Base-by-base conservation (phyloP, 1,140 invertebrate species). In the Sarcophaga bullata region DNA sequence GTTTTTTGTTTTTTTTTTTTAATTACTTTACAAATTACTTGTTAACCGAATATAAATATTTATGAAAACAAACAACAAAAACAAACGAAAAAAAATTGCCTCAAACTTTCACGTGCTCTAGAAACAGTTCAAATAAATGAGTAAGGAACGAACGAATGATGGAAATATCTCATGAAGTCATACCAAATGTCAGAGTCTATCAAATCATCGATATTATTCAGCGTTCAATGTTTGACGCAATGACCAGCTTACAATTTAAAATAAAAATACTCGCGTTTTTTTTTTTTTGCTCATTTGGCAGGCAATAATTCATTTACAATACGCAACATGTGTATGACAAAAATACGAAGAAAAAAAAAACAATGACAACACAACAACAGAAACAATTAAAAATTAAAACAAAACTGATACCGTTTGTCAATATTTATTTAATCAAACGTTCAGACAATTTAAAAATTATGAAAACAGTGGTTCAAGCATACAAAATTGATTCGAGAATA, bases 11-110 rank as follows among this genome's bases (percentile, higher is more conserved):
- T 37, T 37, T 37, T 37, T 68, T 68, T 8, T 3, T 8, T 19
- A 19, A 68, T 68, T 68, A 68, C 62, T 25, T 68, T 68, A 68
- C 62, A 68, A 68, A 25, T 68, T 68, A 68, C 62, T 68, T 68
- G 62, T 68, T 68, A 68, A 37, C 25, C 25, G 25, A 13, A 62
- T 52, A 52, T 52, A n/a, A 68, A 68, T 8, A 68, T 19, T 17
- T 25, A 68, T 68, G 25, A 37, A 68, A 68, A 68, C n/a, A 68
- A 52, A 62, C n/a, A n/a, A n/a, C n/a, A n/a, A n/a, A n/a, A n/a
- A n/a, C 62, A 68, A 4, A 68, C 10, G 19, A 68, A 68, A 0
- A 58, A 58, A 58, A 10, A 10, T 58, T 37, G 25, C 25, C 25
- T 37, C 25, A 37, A 37, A 37, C 25, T 37, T 37, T 37, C 25